These are phyloP conservation scores for Brachyhypopomus occidentalis DNA, from an alignment of 2,113 vertebrate species.

Conservation along the genomic window DNA sequence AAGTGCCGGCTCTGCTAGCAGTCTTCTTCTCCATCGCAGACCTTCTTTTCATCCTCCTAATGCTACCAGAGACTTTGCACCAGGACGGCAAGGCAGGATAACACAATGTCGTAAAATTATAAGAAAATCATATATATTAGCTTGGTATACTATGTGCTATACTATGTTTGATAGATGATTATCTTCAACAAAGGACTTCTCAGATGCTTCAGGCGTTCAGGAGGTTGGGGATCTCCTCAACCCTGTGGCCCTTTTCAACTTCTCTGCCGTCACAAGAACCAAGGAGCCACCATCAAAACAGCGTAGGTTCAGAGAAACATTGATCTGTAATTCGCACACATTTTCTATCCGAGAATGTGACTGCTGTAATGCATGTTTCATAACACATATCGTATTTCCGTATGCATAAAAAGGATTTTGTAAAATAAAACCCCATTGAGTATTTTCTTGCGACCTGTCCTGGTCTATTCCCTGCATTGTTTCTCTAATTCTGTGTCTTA, in stretches of 20 bases:
- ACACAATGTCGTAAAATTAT: neutral
- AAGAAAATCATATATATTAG: neutral
- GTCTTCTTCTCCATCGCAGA: conserved; percentile 79
- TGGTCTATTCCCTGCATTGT: neutral
- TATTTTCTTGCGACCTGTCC: neutral
- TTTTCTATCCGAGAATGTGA: neutral
- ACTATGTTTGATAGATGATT: neutral
- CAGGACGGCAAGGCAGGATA: conserved; percentile 79
- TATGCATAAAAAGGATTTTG: neutral
- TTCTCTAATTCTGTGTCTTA: neutral
- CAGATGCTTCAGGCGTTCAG: conserved; percentile 71
- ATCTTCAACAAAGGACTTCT: conserved; percentile 70
- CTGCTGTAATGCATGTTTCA: neutral
- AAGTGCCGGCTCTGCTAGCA: conserved; percentile 80
- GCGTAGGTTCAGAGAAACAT: conserved; percentile 65
- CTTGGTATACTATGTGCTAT: neutral
- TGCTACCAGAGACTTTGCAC: conserved; percentile 89
- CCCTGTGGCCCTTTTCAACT: conserved; percentile 85
- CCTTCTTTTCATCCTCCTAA: conserved; percentile 84
- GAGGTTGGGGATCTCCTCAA: conserved; percentile 82
- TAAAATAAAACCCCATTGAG: neutral
- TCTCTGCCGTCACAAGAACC: conserved; percentile 81
- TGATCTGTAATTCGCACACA: neutral
- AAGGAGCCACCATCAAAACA: conserved; percentile 73
- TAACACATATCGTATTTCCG: neutral